Evolutionary conservation across 2,797 vertebrate genomes (phyloP), one percentile per base, ranked within the genome.

Genomic region (Protosalanx chinensis): DNA sequence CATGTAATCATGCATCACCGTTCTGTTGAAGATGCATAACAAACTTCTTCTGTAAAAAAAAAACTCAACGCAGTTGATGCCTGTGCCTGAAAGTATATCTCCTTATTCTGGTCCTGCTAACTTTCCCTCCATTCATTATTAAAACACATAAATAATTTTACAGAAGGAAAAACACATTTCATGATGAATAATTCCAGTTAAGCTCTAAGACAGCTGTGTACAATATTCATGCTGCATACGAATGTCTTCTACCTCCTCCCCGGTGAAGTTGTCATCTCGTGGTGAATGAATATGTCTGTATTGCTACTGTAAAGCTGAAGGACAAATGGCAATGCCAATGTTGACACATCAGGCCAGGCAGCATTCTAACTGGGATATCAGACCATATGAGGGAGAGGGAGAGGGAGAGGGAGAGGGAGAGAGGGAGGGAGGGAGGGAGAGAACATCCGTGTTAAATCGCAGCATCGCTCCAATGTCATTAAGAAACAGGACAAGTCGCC

Each of bases 101-200:
- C 58, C 23, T 27, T 60, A 60, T 12, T 27, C 58, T 60, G 58
- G 20, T 8, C 27, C 61, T 33, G 30, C 30, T 6, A 37, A 7
- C 70, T 81, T 80, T 73, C 62, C 74, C 79, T 83, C 86, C 75
- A 88, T 90, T 78, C 75, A 85, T 89, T 86, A 87, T 89, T 88
- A 83, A 90, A 89, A 88, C 77, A 79, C 81, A 86, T 80, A 81
- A 87, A 90, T 87, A 86, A 84, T 84, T 76, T 70, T 79, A 77
- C 72, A 65, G 81, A 83, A 72, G 82, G 79, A 76, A 85, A 81
- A 85, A 82, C 77, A 73, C 71, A 76, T 83, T 86, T 78, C 76
- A 74, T 83, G 79, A 86, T 86, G 79, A 88, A 87, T 88, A 79
- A 84, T 81, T 77, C 68, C 68, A 80, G 82, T 87, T 84, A 71